These are phyloP conservation scores for Phaethornis superciliosus DNA, from an alignment of 2,113 vertebrate species.

Conservation along the genomic window DNA sequence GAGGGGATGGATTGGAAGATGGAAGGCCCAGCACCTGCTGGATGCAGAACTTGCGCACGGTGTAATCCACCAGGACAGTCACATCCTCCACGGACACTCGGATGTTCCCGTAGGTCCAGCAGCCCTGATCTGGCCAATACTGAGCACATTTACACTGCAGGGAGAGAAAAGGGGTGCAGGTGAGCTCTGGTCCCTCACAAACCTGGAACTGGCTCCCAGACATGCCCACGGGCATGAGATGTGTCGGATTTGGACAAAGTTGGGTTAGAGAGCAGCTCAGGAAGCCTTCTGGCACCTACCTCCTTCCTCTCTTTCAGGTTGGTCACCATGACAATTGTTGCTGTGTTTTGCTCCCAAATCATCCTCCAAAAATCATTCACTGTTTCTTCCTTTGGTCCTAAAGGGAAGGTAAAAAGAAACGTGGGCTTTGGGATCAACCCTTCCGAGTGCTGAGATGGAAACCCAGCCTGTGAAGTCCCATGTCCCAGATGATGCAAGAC, in stretches of 20 bases:
- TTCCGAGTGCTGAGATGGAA: accelerated
- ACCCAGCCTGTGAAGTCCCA: accelerated
- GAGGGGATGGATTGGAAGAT: background rate
- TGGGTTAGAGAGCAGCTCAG: background rate
- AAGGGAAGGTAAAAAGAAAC: background rate
- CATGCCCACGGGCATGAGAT: background rate
- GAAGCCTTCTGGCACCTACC: constrained; percentile 66
- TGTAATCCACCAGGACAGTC: constrained; percentile 96
- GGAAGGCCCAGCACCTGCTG: constrained; percentile 82
- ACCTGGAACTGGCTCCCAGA: background rate
- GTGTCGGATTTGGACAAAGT: accelerated
- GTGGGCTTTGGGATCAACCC: background rate
- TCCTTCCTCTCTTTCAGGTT: constrained; percentile 98
- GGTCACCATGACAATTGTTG: constrained; percentile 98
- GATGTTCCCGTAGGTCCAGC: constrained; percentile 97
- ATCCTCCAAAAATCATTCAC: constrained; percentile 99
- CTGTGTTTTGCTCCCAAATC: constrained; percentile 99
- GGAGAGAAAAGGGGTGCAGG: background rate
- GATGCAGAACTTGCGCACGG: constrained; percentile 97
- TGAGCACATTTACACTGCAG: constrained; percentile 95
- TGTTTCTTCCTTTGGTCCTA: constrained; percentile 98
- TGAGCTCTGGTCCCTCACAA: background rate
- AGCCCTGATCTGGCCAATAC: constrained; percentile 99
- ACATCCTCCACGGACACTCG: constrained; percentile 96
- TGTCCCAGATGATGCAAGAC: accelerated